Evolutionary conservation across 2,797 vertebrate genomes (phyloP).

Genomic region (Danio kyathit): DNA sequence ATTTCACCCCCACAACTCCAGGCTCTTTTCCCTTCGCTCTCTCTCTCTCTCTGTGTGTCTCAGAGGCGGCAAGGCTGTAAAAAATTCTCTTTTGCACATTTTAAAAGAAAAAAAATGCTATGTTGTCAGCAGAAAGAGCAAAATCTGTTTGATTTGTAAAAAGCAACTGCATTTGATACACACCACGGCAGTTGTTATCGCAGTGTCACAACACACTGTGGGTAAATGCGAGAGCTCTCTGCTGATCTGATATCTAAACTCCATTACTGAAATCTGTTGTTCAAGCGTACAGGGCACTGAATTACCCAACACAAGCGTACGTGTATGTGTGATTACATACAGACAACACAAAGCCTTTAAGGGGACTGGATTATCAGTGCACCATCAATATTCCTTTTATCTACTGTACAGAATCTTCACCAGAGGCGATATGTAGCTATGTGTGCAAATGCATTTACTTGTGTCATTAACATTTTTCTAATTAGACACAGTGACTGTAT

Average conservation of each 20-base stretch:
- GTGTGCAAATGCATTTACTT: slow-evolving; percentile 12
- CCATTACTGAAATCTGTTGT: slow-evolving; percentile 62
- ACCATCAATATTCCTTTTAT: slow-evolving; percentile 42
- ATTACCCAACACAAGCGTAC: slow-evolving; percentile 66
- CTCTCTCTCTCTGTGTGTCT: background rate
- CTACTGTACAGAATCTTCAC: slow-evolving; percentile 32
- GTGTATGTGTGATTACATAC: slow-evolving; percentile 16
- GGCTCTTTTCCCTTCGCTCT: background rate
- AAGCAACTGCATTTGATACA: slow-evolving; percentile 24
- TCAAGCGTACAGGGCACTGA: slow-evolving; percentile 62
- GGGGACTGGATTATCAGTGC: slow-evolving; percentile 27
- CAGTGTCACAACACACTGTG: slow-evolving; percentile 7
- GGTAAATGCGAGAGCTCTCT: slow-evolving; percentile 8
- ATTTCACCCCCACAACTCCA: slow-evolving; percentile 20
- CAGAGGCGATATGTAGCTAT: slow-evolving; percentile 2
- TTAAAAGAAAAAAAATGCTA: slow-evolving; percentile 17
- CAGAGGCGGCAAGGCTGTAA: slow-evolving; percentile 1
- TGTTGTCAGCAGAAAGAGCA: slow-evolving; percentile 18
- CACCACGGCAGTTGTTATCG: slow-evolving; percentile 13
- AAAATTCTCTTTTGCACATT: slow-evolving; percentile 5
- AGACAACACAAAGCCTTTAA: slow-evolving; percentile 19
- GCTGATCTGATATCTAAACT: slow-evolving; percentile 49
- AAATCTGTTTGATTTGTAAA: slow-evolving; percentile 30
- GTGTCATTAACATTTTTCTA: slow-evolving; percentile 23
- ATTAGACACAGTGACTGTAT: background rate